Conservation (phyloP, 2,888 invertebrate species). For the Rhopalosiphum nymphaeae region DNA sequence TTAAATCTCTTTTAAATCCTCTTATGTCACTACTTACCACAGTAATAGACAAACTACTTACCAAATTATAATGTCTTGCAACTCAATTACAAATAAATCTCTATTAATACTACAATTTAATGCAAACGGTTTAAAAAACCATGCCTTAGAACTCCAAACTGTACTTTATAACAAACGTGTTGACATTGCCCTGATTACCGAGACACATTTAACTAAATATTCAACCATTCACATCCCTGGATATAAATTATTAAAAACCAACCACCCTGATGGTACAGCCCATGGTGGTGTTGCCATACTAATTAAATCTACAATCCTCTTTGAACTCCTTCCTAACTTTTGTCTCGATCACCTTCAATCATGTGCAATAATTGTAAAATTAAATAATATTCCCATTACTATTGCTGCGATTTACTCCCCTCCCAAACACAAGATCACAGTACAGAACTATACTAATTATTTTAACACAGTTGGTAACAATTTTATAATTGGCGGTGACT, state of each 20-base stretch:
- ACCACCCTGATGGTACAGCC: neutral
- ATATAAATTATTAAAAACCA: too few species aligned
- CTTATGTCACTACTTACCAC: slow-evolving; percentile 28
- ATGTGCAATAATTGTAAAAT: neutral
- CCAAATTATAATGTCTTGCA: too few species aligned
- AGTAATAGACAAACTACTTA: slow-evolving; percentile 19
- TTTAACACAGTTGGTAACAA: too few species aligned
- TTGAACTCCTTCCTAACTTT: too few species aligned
- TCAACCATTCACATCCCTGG: too few species aligned
- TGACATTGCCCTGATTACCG: too few species aligned
- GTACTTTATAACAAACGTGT: neutral
- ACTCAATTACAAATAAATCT: too few species aligned
- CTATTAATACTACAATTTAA: neutral
- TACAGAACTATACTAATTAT: too few species aligned
- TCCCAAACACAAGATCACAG: neutral
- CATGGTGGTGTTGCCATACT: neutral
- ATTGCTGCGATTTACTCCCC: neutral
- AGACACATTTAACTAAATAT: too few species aligned
- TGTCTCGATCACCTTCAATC: too few species aligned
- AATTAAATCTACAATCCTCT: too few species aligned
- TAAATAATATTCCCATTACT: slow-evolving; percentile 15
- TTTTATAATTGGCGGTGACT: too few species aligned
- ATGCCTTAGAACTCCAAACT: neutral
- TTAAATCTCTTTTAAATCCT: slow-evolving; percentile 26
- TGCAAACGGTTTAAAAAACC: slow-evolving; percentile 17